Evolutionary conservation across 2,888 invertebrate species (phyloP), one percentile per base, ranked within the genome.

Genomic region (Nomada flava): DNA sequence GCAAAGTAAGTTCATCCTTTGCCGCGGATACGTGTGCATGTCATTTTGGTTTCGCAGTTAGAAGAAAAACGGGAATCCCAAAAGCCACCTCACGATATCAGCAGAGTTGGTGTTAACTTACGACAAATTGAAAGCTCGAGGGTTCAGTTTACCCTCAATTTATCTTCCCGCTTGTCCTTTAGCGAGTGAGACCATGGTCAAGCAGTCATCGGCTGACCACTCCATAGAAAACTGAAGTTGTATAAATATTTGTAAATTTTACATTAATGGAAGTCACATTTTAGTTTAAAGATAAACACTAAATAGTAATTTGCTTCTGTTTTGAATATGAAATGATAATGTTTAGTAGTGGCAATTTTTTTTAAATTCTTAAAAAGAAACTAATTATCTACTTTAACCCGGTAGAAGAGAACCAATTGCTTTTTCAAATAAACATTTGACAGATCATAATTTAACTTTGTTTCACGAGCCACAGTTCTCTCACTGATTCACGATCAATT

Each of bases 81-180:
- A 78, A 88, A 73, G 64, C 60, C 62, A 36, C 36, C 59, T 52
- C 42, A 55, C 77, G 70, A 78, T 74, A 81, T 67, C 74, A 44
- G 18, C 55, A 60, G 29, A 52, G 84, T 79, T 75, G 68, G 72
- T 88, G 89, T 89, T 90, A 89, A 89, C 89, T 89, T 90, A 83
- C 84, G 89, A 90, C 86, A 86, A 89, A 89, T 86, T 90, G 89
- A 86, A 89, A 85, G 86, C 85, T 84, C 84, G 71, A 79, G 84
- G 83, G 84, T 65, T 71, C 68, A 72, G 64, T 79, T 77, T 82
- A 75, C 74, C 79, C 77, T 80, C 84, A 86, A 90, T 90, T 89
- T 86, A 85, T 85, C 80, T 90, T 89, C 64, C 75, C 53, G 64
- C 82, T 70, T 62, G 79, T 76, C 78, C 79, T 72, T 81, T 79